Evolutionary conservation across 1,140 invertebrate genomes (phyloP).

Genomic region (Nasonia vitripennis): DNA sequence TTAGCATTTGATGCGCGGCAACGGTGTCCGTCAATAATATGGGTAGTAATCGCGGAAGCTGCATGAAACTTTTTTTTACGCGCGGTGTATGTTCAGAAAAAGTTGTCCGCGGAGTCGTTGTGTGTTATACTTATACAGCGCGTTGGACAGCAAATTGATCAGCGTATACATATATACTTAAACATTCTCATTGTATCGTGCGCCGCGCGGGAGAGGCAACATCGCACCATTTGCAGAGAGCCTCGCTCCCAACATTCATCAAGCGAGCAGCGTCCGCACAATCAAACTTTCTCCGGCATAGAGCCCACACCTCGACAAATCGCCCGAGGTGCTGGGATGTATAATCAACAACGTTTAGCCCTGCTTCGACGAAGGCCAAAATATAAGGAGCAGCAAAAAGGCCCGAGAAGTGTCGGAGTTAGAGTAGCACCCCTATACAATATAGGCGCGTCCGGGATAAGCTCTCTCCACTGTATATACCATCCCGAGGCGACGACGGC

Average conservation of each 20-base stretch:
- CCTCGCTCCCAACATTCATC: background rate
- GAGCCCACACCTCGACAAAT: background rate
- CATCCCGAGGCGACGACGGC: no score
- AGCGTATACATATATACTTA: background rate
- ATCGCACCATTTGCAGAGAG: background rate
- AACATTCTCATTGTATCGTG: background rate
- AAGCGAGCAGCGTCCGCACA: background rate
- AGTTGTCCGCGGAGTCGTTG: no score
- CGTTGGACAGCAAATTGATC: background rate
- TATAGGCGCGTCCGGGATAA: background rate
- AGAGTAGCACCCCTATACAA: no score
- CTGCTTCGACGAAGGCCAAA: background rate
- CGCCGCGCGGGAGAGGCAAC: background rate
- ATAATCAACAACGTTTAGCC: background rate
- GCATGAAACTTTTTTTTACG: no score
- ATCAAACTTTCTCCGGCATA: background rate
- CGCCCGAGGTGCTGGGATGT: background rate
- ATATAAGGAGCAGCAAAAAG: background rate
- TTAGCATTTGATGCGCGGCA: background rate
- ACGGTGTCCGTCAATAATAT: no score
- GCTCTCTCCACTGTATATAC: background rate
- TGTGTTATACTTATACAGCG: no score
- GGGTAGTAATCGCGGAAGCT: no score
- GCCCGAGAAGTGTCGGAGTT: background rate
- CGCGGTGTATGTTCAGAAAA: no score